Base-by-base conservation (phyloP, 2,797 vertebrate genomes). In the Eulemur coronatus region DNA sequence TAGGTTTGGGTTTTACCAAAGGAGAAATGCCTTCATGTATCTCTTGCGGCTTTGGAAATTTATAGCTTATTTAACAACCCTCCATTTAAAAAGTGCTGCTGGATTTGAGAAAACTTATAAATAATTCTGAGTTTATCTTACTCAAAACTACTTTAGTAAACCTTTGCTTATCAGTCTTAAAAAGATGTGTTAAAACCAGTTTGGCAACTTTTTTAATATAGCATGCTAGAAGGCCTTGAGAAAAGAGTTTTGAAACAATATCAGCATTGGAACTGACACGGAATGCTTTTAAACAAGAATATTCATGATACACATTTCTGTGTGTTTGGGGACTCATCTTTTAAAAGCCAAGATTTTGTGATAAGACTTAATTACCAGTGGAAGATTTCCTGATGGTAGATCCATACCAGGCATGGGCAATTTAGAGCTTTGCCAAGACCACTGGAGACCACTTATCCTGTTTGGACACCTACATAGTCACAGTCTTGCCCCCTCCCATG, bases 151-250 rank as follows among this genome's bases (percentile, higher is more conserved):
- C 97, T 97, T 98, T 96, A 73, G 98, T 89, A 95, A 98, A 98
- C 98, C 98, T 98, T 84, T 97, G 97, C 98, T 98, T 99, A 99
- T 98, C 98, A 96, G 98, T 89, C 90, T 97, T 93, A 96, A 98
- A 98, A 98, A 98, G 98, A 98, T 99, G 98, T 98, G 97, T 98
- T 98, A 98, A 98, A 99, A 99, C 98, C 98, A 98, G 99, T 99
- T 98, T 92, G 98, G 96, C 98, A 94, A 96, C 99, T 98, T 98
- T 98, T 98, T 97, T 10, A 88, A 98, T 67, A 1, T 97, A 97
- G 94, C 98, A 94, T 97, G 97, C 98, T 98, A 85, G 96, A 98
- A 98, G 98, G 98, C 98, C 98, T 98, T 98, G 97, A 97, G 97
- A 98, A 98, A 98, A 98, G 98, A 97, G 96, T 98, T 98, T 97